Conservation (phyloP, 2,797 vertebrate genomes). For the Macropus fuliginosus region DNA sequence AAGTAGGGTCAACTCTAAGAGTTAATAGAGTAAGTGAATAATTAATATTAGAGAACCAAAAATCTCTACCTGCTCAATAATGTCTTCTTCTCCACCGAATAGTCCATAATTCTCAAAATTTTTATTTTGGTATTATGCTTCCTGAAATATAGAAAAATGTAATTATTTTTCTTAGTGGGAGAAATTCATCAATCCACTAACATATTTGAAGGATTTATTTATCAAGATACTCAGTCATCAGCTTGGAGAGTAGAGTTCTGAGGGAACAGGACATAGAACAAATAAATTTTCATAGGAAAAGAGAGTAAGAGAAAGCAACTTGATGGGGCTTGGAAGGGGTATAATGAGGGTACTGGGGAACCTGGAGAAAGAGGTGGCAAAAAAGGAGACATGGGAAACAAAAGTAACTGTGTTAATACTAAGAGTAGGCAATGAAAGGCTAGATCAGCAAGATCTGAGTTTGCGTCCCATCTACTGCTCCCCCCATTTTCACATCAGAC, state of each 20-base stretch:
- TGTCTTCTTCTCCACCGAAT: background rate
- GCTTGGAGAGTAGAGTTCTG: background rate
- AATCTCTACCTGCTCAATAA: too few species aligned
- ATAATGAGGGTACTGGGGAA: background rate
- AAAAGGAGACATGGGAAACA: background rate
- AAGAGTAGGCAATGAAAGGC: background rate
- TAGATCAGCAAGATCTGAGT: background rate
- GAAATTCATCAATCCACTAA: background rate
- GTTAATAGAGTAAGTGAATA: too few species aligned
- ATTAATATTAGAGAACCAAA: too few species aligned
- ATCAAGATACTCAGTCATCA: background rate
- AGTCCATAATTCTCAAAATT: background rate
- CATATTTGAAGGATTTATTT: background rate
- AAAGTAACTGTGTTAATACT: background rate
- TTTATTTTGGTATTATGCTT: background rate
- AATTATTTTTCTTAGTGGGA: background rate
- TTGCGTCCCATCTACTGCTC: background rate
- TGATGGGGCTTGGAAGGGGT: background rate
- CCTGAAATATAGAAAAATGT: background rate
- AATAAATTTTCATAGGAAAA: background rate
- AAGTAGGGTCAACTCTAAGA: too few species aligned
- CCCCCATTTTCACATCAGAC: background rate
- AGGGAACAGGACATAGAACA: background rate
- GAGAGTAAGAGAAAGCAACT: background rate
- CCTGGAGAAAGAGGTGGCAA: background rate